These are phyloP conservation scores for Amphimedon queenslandica DNA, from an alignment of 37 sponge, comb jelly and placozoan species.

Conservation along the genomic window DNA sequence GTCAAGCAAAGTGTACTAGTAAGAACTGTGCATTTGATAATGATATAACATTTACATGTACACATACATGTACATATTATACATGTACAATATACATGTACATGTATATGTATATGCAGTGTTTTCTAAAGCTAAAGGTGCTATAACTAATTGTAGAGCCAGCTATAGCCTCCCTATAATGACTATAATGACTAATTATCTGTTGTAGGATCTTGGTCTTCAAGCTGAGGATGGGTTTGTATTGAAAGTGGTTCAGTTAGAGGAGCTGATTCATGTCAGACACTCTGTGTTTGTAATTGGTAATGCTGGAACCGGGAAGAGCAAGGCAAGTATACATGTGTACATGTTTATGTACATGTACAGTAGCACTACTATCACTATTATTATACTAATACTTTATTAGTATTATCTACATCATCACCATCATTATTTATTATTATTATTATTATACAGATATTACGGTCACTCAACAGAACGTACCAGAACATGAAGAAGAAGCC, in stretches of 20 bases:
- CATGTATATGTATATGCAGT: neutral
- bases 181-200: neutral
- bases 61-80: neutral
- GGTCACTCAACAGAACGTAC: constrained; percentile 91
- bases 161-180: neutral
- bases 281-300: constrained; percentile 99
- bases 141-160: too few species aligned
- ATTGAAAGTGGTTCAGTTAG: constrained; percentile 95
- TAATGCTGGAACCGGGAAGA: constrained; percentile 89
- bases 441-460: constrained; percentile 86
- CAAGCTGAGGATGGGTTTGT: constrained; percentile 97
- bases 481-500: constrained; percentile 82
- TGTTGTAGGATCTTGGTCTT: constrained; percentile 69
- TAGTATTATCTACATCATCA: too few species aligned
- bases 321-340: too few species aligned
- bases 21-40: too few species aligned
- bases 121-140: too few species aligned
- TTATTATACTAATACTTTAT: too few species aligned
- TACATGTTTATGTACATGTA: too few species aligned
- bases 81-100: neutral
- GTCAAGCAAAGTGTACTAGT: constrained; percentile 84
- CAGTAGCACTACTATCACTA: too few species aligned
- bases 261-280: constrained; percentile 88
- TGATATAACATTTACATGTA: neutral
- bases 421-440: too few species aligned